Conservation (phyloP, 2,113 vertebrate genomes). For the Phyllostomus hastatus region DNA sequence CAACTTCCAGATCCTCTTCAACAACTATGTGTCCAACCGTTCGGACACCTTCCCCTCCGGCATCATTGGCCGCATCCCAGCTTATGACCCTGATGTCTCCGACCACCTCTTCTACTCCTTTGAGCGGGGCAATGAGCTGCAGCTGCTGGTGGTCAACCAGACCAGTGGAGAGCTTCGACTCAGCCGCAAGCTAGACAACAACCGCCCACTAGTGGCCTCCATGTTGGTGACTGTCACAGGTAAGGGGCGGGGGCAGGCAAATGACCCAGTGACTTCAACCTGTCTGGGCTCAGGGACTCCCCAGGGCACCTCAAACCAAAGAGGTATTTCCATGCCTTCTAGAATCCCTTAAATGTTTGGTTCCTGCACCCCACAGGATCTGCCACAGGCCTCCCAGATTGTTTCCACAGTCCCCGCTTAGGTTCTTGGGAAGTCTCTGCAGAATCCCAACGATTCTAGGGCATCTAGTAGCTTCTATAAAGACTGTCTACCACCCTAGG, state of each 20-base stretch:
- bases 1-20: slow-evolving; percentile 99
- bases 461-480: neutral
- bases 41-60: slow-evolving; percentile 97
- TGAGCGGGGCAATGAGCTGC: slow-evolving; percentile 95
- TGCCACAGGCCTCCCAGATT: neutral
- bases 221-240: slow-evolving; percentile 98
- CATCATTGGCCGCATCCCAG: slow-evolving; percentile 94
- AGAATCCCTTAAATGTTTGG: neutral
- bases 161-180: slow-evolving; percentile 96
- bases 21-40: slow-evolving; percentile 97
- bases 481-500: neutral
- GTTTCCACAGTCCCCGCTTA: neutral
- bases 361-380: neutral
- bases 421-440: neutral
- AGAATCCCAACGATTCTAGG: neutral
- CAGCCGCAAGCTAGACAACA: slow-evolving; percentile 98
- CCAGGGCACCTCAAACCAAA: neutral
- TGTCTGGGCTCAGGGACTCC: neutral
- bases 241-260: slow-evolving; percentile 77
- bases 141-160: slow-evolving; percentile 95
- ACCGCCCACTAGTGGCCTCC: slow-evolving; percentile 94
- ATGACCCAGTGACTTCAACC: neutral
- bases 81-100: slow-evolving; percentile 95
- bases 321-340: neutral
- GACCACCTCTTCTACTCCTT: slow-evolving; percentile 96